Conservation (phyloP, 2,888 invertebrate species). For the Cheilosia vulpina region DNA sequence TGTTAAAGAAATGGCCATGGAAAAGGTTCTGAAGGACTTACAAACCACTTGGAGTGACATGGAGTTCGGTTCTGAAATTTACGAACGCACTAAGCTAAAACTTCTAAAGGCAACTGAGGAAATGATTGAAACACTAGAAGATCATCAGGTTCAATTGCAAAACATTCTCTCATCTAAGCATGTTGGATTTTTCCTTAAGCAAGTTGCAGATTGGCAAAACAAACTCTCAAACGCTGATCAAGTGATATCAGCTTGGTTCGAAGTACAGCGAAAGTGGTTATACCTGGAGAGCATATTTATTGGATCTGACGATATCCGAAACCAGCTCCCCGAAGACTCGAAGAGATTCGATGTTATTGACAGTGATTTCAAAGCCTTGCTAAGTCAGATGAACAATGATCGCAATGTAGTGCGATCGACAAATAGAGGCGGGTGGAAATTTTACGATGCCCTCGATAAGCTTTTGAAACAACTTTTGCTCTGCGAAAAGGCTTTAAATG, state of each 20-base stretch:
- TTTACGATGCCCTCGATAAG: conserved; percentile 90
- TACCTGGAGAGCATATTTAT: conserved; percentile 98
- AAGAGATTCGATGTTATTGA: conserved; percentile 94
- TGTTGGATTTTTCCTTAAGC: conserved; percentile 92
- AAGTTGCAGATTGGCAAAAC: conserved; percentile 94
- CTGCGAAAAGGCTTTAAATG: conserved; percentile 97
- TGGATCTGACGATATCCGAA: conserved; percentile 96
- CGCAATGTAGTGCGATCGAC: conserved; percentile 95
- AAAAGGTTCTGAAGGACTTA: conserved; percentile 94
- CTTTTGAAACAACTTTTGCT: conserved; percentile 89
- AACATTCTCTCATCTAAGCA: conserved; percentile 97
- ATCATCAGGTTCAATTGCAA: conserved; percentile 97
- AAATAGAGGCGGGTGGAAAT: conserved; percentile 88
- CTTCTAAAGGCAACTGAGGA: conserved; percentile 93
- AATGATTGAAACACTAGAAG: conserved; percentile 95
- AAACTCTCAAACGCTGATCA: conserved; percentile 95
- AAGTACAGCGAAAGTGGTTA: conserved; percentile 97
- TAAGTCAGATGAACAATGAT: conserved; percentile 87
- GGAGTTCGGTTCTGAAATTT: conserved; percentile 91
- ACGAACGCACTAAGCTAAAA: conserved; percentile 92
- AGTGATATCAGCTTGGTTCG: conserved; percentile 92
- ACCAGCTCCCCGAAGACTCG: conserved; percentile 95
- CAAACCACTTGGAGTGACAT: conserved; percentile 91
- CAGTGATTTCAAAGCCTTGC: conserved; percentile 89
- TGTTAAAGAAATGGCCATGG: conserved; percentile 98